Percentiles rank a stretch among this genome's conserved stretches.
phyloP scores from a whole-genome alignment of 2,797 vertebrate genomes.

The Huso huso region DNA sequence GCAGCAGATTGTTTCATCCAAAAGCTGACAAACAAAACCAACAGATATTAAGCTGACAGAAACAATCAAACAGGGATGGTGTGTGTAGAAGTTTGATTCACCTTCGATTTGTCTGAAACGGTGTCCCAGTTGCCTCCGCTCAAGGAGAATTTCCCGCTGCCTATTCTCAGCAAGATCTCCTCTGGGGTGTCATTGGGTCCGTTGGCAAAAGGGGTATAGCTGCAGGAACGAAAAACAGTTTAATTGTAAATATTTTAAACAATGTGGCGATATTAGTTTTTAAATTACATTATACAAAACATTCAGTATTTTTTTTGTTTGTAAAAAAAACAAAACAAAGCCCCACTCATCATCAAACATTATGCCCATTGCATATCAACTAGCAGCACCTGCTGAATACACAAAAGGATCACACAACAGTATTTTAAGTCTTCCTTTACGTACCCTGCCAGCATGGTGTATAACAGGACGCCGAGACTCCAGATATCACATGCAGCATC shows the following conservation, averaged over 20 bases:
- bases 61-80: background rate
- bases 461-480: slow-evolving; percentile 77
- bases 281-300: no score
- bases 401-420: no score
- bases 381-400: no score
- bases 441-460: slow-evolving; percentile 78
- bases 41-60: no score
- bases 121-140: slow-evolving; percentile 95
- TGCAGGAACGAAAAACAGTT: slow-evolving; percentile 30
- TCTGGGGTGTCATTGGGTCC: slow-evolving; percentile 94
- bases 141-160: slow-evolving; percentile 90
- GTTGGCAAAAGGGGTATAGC: slow-evolving; percentile 92
- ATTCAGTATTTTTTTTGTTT: no score
- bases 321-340: no score
- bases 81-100: slow-evolving; percentile 29
- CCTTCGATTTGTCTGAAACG: slow-evolving; percentile 94
- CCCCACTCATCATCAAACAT: no score
- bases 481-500: slow-evolving; percentile 81
- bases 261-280: no score
- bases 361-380: no score
- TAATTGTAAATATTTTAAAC: no score
- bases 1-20: no score
- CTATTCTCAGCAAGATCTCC: slow-evolving; percentile 88
- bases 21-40: no score
- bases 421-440: slow-evolving; percentile 14